phyloP scores from a whole-genome alignment of 1,140 invertebrate genomes.

The Aphis gossypii region DNA sequence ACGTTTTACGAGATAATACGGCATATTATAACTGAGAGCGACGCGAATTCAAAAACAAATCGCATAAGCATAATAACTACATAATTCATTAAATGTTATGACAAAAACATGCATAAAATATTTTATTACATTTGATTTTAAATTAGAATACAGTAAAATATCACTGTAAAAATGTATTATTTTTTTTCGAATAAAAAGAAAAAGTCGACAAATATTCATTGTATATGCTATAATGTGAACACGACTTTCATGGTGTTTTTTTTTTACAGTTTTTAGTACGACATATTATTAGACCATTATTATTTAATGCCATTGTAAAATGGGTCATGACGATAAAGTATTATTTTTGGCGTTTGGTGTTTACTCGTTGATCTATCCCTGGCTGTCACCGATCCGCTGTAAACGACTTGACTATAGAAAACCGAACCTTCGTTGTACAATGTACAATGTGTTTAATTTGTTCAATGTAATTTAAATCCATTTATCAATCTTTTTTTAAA shows the following conservation, averaged over 20 bases:
- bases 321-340: neutral
- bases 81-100: neutral
- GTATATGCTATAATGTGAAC: neutral
- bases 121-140: slow-evolving; percentile 20
- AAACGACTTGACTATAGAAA: neutral
- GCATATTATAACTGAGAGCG: neutral
- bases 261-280: neutral
- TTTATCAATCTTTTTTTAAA: no score
- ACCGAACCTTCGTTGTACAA: neutral
- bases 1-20: neutral
- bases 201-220: neutral
- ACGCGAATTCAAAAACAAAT: neutral
- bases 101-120: neutral
- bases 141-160: slow-evolving; percentile 19
- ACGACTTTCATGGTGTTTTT: neutral
- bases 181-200: neutral
- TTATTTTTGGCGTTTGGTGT: neutral
- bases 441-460: neutral
- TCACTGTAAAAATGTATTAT: neutral
- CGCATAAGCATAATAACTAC: neutral
- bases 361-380: slow-evolving; percentile 1
- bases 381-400: neutral
- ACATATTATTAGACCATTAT: slow-evolving; percentile 1
- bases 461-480: no score
- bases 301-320: neutral